These are phyloP conservation scores for Pseudochaenichthys georgianus DNA, from an alignment of 2,797 vertebrate genomes.

Conservation along the genomic window DNA sequence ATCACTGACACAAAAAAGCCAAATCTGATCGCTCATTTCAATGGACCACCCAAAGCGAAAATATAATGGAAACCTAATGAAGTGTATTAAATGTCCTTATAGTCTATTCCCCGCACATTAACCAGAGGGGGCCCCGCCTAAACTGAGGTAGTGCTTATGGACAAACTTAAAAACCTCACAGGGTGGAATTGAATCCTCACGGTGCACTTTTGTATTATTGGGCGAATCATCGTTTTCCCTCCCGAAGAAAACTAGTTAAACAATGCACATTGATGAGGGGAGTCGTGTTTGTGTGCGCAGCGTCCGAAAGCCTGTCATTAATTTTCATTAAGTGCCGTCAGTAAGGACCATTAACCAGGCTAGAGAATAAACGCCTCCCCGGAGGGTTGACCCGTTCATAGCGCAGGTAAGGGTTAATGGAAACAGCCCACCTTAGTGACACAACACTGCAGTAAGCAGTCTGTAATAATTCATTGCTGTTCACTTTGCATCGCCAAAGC, in stretches of 20 bases:
- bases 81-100: constrained; percentile 71
- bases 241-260: constrained; percentile 22
- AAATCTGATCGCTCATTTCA: constrained; percentile 78
- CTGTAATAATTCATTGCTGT: constrained; percentile 53
- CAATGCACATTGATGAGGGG: constrained; percentile 53
- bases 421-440: constrained; percentile 78
- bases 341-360: constrained; percentile 83
- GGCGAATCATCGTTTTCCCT: not conserved
- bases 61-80: constrained; percentile 83
- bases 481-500: constrained; percentile 46
- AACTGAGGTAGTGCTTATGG: constrained; percentile 33
- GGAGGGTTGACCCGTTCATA: constrained; percentile 71
- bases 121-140: constrained; percentile 36
- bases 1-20: constrained; percentile 71
- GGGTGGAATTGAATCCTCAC: constrained; percentile 33
- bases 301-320: constrained; percentile 64
- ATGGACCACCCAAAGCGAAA: constrained; percentile 73
- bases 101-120: constrained; percentile 54
- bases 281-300: constrained; percentile 56
- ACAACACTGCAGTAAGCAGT: constrained; percentile 33
- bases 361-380: constrained; percentile 77
- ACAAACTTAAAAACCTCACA: constrained; percentile 28
- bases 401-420: constrained; percentile 81
- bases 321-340: constrained; percentile 83
- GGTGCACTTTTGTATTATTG: constrained; percentile 22